Conservation (phyloP, 1,140 invertebrate genomes). For the Drosophila lini region DNA sequence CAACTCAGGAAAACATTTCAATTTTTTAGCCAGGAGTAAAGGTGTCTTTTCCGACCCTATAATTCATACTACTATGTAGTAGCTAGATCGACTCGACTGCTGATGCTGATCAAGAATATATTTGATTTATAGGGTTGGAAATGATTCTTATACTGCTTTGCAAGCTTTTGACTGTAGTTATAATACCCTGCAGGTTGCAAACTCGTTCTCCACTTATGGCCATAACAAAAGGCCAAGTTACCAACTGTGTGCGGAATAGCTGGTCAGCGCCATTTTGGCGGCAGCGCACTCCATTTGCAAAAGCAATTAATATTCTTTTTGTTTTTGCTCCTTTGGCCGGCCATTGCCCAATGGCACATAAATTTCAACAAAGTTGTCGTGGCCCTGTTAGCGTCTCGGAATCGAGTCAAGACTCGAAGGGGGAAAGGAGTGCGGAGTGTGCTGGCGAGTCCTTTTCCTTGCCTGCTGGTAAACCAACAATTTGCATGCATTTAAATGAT, state of each 20-base stretch:
- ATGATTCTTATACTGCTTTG: background rate
- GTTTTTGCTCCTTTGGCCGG: conserved; percentile 42
- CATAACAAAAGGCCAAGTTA: conserved; percentile 71
- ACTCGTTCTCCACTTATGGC: conserved; percentile 37
- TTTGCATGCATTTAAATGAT: conserved; percentile 78
- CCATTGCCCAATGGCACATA: conserved; percentile 69
- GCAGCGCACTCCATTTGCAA: conserved; percentile 73
- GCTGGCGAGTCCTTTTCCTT: background rate
- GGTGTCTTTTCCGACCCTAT: too few species aligned
- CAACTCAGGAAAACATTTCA: too few species aligned
- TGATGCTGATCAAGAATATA: too few species aligned
- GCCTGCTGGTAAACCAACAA: conserved; percentile 51
- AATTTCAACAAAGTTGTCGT: conserved; percentile 68
- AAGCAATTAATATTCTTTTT: conserved; percentile 75
- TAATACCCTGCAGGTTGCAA: background rate
- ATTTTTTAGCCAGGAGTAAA: too few species aligned
- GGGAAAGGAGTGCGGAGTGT: background rate
- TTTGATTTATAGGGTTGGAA: too few species aligned
- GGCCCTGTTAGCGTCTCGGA: conserved; percentile 53
- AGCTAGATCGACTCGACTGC: too few species aligned
- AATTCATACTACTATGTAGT: too few species aligned
- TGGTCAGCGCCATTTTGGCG: conserved; percentile 62
- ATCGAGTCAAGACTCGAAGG: conserved; percentile 44
- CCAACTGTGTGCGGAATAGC: conserved; percentile 40
- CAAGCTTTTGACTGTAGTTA: background rate